These are phyloP conservation scores for Caretta caretta DNA, from an alignment of 2,113 vertebrate genomes.

Conservation along the genomic window DNA sequence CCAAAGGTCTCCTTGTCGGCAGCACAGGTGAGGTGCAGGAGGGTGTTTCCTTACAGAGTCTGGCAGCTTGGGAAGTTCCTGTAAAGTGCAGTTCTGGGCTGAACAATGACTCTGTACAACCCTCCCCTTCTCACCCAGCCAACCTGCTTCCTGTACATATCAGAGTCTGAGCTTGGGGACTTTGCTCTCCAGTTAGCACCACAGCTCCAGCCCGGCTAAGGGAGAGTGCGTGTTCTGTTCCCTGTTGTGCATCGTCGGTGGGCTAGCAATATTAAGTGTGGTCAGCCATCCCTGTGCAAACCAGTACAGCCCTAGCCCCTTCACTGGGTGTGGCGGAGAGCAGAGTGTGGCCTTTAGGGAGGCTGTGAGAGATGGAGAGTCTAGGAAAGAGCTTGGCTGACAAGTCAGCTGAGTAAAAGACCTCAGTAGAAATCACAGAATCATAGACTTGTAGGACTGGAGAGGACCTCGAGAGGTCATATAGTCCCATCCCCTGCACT, in stretches of 20 bases:
- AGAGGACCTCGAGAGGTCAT: no score
- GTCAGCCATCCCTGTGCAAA: background rate
- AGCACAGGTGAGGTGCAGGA: background rate
- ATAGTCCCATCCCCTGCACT: no score
- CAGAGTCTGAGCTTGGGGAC: background rate
- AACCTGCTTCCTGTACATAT: background rate
- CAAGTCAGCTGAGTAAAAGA: background rate
- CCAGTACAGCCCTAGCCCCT: background rate
- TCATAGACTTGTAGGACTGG: no score
- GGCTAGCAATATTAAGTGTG: background rate
- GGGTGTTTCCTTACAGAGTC: background rate
- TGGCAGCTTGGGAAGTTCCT: background rate
- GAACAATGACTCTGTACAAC: background rate
- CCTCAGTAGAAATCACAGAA: background rate
- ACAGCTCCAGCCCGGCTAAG: background rate
- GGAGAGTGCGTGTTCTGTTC: background rate
- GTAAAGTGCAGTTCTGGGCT: background rate
- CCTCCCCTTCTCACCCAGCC: background rate
- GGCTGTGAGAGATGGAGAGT: background rate
- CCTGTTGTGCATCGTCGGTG: background rate
- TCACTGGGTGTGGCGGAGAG: background rate
- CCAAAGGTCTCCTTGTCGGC: background rate
- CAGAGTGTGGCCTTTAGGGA: background rate
- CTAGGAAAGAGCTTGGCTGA: background rate
- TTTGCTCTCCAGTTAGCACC: background rate